A percentile compares a stretch with the other conserved stretches of the same genome.
These are phyloP conservation scores for Agelaius phoeniceus DNA, from an alignment of 2,113 vertebrate genomes.

Conservation along the genomic window DNA sequence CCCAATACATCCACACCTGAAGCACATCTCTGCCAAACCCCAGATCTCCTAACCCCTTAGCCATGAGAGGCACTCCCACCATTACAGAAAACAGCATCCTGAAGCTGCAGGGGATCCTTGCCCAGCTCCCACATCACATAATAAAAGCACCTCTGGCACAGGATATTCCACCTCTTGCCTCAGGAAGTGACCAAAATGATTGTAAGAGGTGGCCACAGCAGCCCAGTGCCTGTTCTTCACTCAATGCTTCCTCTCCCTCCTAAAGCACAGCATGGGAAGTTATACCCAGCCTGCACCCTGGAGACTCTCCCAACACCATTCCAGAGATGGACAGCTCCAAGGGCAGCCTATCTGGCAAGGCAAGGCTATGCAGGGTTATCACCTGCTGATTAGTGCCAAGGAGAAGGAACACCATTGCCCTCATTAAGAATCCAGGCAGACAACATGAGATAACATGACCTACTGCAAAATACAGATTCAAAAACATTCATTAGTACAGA, in stretches of 20 bases:
- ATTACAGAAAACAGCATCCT: neutral
- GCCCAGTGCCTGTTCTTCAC: neutral
- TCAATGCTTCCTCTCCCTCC: neutral
- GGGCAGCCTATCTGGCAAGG: neutral
- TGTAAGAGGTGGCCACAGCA: neutral
- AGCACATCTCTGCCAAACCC: neutral
- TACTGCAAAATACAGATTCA: neutral
- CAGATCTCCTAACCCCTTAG: neutral
- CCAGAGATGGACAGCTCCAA: neutral
- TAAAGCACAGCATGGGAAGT: neutral
- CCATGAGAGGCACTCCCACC: neutral
- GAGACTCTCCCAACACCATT: neutral
- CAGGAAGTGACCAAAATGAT: neutral
- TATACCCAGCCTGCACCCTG: neutral
- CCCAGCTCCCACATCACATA: neutral
- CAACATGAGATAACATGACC: neutral
- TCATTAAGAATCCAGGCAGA: neutral
- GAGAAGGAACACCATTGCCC: neutral
- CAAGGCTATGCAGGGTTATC: neutral
- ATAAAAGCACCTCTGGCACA: neutral
- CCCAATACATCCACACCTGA: neutral
- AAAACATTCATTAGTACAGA: conserved; percentile 29
- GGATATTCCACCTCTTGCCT: neutral
- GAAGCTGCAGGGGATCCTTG: neutral
- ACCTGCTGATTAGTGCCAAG: neutral